Conservation (phyloP, 2,888 invertebrate species). For the Apantesis nais region DNA sequence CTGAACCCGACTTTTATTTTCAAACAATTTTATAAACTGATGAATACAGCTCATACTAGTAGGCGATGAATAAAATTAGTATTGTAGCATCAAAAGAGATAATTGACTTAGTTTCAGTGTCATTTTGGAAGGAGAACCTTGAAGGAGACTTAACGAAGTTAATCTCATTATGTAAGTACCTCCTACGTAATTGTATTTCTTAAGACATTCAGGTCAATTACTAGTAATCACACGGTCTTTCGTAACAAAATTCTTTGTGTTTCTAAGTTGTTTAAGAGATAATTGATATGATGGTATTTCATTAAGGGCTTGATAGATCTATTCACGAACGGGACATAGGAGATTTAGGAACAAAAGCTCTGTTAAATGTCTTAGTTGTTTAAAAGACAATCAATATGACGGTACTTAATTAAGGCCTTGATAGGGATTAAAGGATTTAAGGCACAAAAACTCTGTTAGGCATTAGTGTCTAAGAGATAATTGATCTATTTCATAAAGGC, state of each 20-base stretch:
- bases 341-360: no score
- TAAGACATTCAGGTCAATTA: conserved; percentile 32
- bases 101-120: conserved; percentile 58
- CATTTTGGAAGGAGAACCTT: conserved; percentile 53
- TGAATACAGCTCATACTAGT: conserved; percentile 1
- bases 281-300: not conserved
- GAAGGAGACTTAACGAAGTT: conserved; percentile 60
- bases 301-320: not conserved
- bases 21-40: not conserved
- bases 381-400: no score
- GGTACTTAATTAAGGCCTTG: no score
- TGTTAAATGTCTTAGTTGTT: no score
- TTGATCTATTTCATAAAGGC: no score
- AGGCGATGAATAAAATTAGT: conserved; percentile 12
- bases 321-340: not conserved
- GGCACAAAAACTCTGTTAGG: no score
- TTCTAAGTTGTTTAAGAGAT: conserved; percentile 3
- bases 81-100: conserved; percentile 22
- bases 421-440: no score
- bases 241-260: conserved; percentile 10
- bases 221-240: conserved; percentile 14
- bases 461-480: no score
- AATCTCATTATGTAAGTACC: conserved; percentile 58
- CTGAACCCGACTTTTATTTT: not conserved
- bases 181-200: conserved; percentile 42